These are phyloP conservation scores for Elmis aenea DNA, from an alignment of 2,888 invertebrate genomes.

Conservation along the genomic window DNA sequence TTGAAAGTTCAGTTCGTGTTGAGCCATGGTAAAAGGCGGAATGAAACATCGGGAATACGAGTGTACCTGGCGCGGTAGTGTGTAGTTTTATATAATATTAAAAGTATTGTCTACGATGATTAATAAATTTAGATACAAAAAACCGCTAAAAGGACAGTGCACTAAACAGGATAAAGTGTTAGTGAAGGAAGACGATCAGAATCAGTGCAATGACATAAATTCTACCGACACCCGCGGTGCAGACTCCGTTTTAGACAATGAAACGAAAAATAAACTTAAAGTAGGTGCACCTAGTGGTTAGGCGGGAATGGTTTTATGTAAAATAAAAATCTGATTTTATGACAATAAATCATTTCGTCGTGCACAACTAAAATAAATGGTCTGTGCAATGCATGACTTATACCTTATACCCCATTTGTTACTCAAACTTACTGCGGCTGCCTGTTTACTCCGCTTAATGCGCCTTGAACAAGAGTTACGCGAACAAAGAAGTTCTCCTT, in stretches of 20 bases:
- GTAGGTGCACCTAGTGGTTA: too few species aligned
- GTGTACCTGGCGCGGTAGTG: conserved; percentile 8
- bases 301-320: too few species aligned
- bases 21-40: conserved; percentile 26
- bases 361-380: too few species aligned
- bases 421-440: too few species aligned
- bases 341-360: too few species aligned
- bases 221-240: background rate
- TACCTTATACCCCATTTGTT: too few species aligned
- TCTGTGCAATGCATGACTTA: too few species aligned
- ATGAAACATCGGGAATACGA: conserved; percentile 11
- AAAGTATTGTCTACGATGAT: conserved; percentile 32
- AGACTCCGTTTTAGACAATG: conserved; percentile 21
- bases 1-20: conserved; percentile 27
- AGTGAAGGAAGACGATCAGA: conserved; percentile 13
- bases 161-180: conserved; percentile 17
- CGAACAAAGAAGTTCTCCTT: too few species aligned
- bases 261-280: conserved; percentile 28
- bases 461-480: too few species aligned
- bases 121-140: conserved; percentile 44
- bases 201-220: too few species aligned
- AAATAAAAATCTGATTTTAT: too few species aligned
- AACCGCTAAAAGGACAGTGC: conserved; percentile 32
- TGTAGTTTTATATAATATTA: conserved; percentile 8
- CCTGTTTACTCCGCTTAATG: too few species aligned